Percentiles rank a stretch among this genome's conserved stretches.
Conservation (phyloP, 92 coral and sea anemone species). For the Diadumene lineata region DNA sequence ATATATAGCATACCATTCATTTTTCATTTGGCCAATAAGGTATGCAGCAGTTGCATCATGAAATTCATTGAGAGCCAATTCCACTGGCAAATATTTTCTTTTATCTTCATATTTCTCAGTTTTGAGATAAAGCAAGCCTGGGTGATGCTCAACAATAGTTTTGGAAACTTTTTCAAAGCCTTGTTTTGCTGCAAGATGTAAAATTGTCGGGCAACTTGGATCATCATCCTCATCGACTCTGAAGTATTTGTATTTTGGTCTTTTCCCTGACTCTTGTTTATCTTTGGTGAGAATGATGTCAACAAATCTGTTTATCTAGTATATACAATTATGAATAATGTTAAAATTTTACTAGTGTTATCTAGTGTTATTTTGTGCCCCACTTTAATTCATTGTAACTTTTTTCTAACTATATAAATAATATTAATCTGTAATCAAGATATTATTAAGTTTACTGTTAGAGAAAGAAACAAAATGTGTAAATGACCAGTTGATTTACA, state of each 20-base stretch:
- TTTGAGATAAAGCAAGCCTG: constrained; percentile 67
- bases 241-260: constrained; percentile 68
- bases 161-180: constrained; percentile 77
- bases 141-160: constrained; percentile 70
- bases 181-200: constrained; percentile 86
- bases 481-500: too few relatives aligned
- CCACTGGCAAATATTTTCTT: constrained; percentile 72
- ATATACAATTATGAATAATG: too few relatives aligned
- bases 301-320: constrained; percentile 88
- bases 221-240: constrained; percentile 87
- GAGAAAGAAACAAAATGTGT: too few relatives aligned
- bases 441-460: too few relatives aligned
- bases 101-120: constrained; percentile 68
- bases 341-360: too few relatives aligned
- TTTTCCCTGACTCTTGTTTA: constrained; percentile 13
- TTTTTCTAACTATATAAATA: too few relatives aligned
- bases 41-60: constrained; percentile 85
- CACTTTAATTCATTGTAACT: too few relatives aligned
- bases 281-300: constrained; percentile 85
- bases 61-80: constrained; percentile 64
- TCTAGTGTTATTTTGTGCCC: too few relatives aligned
- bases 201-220: constrained; percentile 72
- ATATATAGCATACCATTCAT: constrained; percentile 77
- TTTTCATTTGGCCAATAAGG: constrained; percentile 89
- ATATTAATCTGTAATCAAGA: too few relatives aligned